Percentiles rank a stretch among this genome's conserved stretches.
phyloP scores from a whole-genome alignment of 2,113 vertebrate genomes.

The Lipophrys pholis region DNA sequence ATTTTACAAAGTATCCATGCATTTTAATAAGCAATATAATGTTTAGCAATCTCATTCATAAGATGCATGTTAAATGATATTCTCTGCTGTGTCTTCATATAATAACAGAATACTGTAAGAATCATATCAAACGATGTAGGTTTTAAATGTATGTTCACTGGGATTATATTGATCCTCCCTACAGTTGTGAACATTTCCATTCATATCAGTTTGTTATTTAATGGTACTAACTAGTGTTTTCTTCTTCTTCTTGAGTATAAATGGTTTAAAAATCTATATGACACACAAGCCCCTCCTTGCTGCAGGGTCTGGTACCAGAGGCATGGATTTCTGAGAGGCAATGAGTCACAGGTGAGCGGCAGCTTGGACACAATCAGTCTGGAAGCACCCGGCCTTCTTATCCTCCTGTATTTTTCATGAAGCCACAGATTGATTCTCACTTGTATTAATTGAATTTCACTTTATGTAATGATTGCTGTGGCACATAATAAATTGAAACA shows the following conservation, averaged over 20 bases:
- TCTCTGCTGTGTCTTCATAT: background rate
- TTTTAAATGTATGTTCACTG: background rate
- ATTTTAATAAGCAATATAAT: conserved; percentile 1
- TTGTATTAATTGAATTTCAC: background rate
- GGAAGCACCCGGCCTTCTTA: conserved; percentile 38
- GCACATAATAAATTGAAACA: conserved; percentile 9
- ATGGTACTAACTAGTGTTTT: no score
- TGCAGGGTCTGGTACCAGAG: conserved; percentile 53
- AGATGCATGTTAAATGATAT: background rate
- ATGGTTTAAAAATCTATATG: background rate
- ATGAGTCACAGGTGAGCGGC: conserved; percentile 80
- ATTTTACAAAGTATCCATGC: background rate
- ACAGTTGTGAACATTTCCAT: no score
- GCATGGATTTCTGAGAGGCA: conserved; percentile 57
- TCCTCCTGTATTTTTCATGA: background rate
- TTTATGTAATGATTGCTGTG: background rate
- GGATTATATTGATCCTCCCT: no score
- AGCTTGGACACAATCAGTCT: conserved; percentile 47
- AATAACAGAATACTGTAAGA: background rate
- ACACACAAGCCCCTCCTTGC: conserved; percentile 47
- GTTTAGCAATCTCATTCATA: background rate
- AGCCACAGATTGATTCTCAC: background rate
- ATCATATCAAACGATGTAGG: background rate
- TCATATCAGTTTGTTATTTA: no score
- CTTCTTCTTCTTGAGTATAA: no score